Evolutionary conservation across 2,888 invertebrate species (phyloP), one percentile per base, ranked within the genome.

Genomic region (Caenorhabditis wallacei): DNA sequence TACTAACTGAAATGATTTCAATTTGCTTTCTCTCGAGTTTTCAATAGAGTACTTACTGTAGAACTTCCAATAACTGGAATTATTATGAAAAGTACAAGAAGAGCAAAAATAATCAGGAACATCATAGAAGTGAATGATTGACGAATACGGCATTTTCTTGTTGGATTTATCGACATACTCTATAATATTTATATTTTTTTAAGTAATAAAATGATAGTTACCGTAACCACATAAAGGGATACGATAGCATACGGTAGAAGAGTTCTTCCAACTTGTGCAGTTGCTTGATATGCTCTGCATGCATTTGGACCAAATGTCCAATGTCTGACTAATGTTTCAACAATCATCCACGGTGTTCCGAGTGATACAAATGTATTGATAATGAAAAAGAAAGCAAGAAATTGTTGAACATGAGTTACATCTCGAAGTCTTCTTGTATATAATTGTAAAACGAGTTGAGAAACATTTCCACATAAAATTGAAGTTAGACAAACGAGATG

Each of bases 301-400:
- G 85, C 80, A 30, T 53, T 66, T 43, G 64, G 72, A 2, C 87
- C 87, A 57, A 87, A 87, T 63, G 85, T 85, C 87, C 87, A 87
- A 26, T 86, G 80, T 16, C 84, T 71, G 7, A 87, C 82, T 18
- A 87, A 64, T 35, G 85, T 80, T 22, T 84, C 80, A 46, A 87
- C 81, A 35, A 87, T 86, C 59, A 81, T 71, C 84, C 81, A 81
- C 2, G 81, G 81, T 57, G 68, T 70, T 35, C 81, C 81, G 4
- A 81, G 74, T 22, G 81, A 81, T 7, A 75, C 82, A 18, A 71
- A 78, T 18, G 75, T 78, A 35, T 79, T 82, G 16, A 74, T 53
- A 16, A 69, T n/a, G 48, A 78, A 82, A 48, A 82, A 82, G 18
- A 82, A 53, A 8, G 78, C 72, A 13, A 82, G 69, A 20, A 82